A percentile compares a stretch with the other conserved stretches of the same genome.
phyloP scores from a whole-genome alignment of 23 tunicate genomes.

The Phallusia fumigata region DNA sequence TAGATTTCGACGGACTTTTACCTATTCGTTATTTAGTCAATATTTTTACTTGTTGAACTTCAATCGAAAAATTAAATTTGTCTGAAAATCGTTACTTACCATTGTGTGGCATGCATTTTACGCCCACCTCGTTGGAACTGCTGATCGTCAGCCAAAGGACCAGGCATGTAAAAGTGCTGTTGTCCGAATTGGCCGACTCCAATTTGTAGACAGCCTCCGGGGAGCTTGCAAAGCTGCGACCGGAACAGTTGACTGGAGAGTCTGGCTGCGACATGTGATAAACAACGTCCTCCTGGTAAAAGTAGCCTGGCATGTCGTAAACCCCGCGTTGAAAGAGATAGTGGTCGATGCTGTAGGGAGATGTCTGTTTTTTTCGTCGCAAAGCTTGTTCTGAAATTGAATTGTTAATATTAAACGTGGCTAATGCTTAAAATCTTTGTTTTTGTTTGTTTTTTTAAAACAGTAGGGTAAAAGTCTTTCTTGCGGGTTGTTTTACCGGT shows the following conservation, averaged over 20 bases:
- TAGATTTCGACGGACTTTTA: no score
- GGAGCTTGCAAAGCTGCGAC: neutral
- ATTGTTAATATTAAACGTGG: neutral
- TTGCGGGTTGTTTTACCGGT: no score
- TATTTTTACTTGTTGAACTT: no score
- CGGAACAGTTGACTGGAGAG: neutral
- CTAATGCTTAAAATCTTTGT: neutral
- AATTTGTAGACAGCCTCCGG: neutral
- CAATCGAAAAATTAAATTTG: no score
- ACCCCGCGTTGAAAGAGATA: neutral
- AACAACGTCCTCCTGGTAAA: neutral
- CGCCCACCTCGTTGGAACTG: neutral
- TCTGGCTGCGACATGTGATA: neutral
- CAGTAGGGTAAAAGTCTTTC: no score
- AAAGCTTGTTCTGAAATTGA: neutral
- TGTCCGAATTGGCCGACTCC: neutral
- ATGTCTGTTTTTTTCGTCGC: neutral
- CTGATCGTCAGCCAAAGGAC: slow-evolving; percentile 7
- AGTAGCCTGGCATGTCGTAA: slow-evolving; percentile 1
- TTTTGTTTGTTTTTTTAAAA: no score
- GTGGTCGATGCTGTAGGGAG: neutral
- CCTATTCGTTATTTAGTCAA: no score
- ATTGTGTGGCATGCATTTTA: neutral
- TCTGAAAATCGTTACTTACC: neutral
- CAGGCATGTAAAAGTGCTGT: neutral